Percentiles rank a stretch among this genome's conserved stretches.
phyloP scores from a whole-genome alignment of 2,797 vertebrate genomes.

The Hipposideros larvatus region DNA sequence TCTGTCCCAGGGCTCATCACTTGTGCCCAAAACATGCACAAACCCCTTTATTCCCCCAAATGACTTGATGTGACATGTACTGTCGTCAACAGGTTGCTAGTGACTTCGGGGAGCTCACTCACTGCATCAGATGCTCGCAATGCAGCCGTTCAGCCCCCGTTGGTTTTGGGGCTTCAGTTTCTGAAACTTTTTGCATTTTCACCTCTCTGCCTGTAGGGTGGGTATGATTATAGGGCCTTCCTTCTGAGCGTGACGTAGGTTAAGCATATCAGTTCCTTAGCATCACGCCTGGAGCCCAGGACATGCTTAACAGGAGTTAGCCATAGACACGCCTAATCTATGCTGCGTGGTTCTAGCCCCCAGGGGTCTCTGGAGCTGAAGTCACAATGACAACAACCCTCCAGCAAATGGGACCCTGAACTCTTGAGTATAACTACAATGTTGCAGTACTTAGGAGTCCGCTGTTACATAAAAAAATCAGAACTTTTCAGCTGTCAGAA shows the following conservation, averaged over 20 bases:
- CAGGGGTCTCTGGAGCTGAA: too few relatives aligned
- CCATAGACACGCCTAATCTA: rapidly evolving
- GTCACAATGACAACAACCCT: background rate
- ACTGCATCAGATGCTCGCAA: rapidly evolving
- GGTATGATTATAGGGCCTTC: background rate
- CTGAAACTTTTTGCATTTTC: too few relatives aligned
- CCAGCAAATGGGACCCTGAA: too few relatives aligned
- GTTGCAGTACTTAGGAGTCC: rapidly evolving
- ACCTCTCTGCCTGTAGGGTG: too few relatives aligned
- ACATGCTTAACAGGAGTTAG: rapidly evolving
- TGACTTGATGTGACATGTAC: rapidly evolving
- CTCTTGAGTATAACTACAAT: rapidly evolving
- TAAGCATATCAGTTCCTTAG: rapidly evolving
- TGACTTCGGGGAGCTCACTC: rapidly evolving
- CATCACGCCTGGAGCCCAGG: rapidly evolving
- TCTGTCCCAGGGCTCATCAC: too few relatives aligned
- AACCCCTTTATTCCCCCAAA: background rate
- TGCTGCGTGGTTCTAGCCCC: rapidly evolving
- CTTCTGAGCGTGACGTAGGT: rapidly evolving
- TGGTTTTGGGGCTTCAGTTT: background rate
- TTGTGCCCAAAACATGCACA: too few relatives aligned
- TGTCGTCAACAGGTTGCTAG: background rate
- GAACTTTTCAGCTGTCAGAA: too few relatives aligned
- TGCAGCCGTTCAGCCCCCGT: rapidly evolving
- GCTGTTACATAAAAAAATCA: rapidly evolving